Conservation (phyloP, 2,113 vertebrate species). For the Cnemophilus loriae region DNA sequence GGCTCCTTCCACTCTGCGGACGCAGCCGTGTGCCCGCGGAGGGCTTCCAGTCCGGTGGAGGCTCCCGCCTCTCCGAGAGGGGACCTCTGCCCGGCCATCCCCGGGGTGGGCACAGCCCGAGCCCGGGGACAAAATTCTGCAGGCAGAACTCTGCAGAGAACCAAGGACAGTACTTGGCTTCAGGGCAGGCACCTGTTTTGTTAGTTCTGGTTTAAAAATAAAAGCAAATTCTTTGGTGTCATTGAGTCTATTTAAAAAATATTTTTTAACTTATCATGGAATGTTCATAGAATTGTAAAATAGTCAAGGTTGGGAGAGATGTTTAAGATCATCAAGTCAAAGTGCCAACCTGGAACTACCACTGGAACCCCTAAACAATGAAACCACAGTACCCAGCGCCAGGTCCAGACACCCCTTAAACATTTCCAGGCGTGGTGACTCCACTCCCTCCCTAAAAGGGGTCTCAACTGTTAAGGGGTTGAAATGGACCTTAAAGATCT, state of each 20-base stretch:
- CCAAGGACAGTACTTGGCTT: background rate
- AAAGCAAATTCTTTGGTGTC: background rate
- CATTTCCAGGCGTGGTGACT: background rate
- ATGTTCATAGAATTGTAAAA: background rate
- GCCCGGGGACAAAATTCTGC: too few relatives aligned
- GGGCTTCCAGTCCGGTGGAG: fast-evolving
- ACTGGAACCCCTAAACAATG: background rate
- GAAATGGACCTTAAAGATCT: background rate
- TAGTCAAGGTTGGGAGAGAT: background rate
- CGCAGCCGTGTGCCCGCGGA: background rate
- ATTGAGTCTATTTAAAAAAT: background rate
- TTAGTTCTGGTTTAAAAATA: background rate
- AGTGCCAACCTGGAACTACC: background rate
- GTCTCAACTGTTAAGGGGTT: fast-evolving
- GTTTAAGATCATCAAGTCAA: background rate
- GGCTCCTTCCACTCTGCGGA: fast-evolving
- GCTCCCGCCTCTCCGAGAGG: background rate
- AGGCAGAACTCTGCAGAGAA: background rate
- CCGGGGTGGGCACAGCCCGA: too few relatives aligned
- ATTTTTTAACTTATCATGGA: fast-evolving
- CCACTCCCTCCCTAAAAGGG: background rate
- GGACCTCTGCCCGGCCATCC: background rate
- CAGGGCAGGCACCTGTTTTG: background rate
- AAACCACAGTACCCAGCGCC: background rate
- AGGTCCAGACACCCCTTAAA: background rate